Evolutionary conservation across 1,140 invertebrate species (phyloP), one percentile per base, ranked within the genome.

Genomic region (Zaprionus tsacasi): DNA sequence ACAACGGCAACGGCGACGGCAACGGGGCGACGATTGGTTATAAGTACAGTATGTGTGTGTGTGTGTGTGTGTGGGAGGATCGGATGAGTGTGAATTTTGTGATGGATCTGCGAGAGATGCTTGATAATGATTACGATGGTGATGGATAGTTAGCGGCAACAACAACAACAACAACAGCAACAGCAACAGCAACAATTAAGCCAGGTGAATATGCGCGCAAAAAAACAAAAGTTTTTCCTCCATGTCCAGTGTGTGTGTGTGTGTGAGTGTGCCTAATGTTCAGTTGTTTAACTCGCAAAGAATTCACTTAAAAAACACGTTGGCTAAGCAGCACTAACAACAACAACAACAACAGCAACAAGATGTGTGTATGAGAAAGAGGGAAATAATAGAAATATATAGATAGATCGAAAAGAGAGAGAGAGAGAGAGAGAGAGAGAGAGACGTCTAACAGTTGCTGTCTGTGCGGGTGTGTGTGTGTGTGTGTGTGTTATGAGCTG

Each of bases 261-360:
- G 66, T 30, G 27, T 54, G 57, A 33, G 15, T 50, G 55, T 54
- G 40, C 25, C 52, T 30, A 27, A 35, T 66, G 27, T 11, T 38
- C 50, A 8, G 40, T 45, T 7, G 45, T 54, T 66, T 61, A 43
- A 8, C 45, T 21, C 3, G 7, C 10, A 48, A 48, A 12, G 8
- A 21, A 25, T 50, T 21, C 2, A 45, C 13, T 45, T 45, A 4
- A 15, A 48, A 17, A 48, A 6, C 13, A 48, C 45, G 45, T 52
- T 45, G 45, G 13, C 66, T 43, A 67, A 76, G 67, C 68, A 81
- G 81, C 67, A 77, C 65, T 65, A 79, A 69, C 66, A 69, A 60
- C 66, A 27, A 78, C 75, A 78, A 73, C 36, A 40, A 38, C 52
- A 73, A 68, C 36, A 21, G 33, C 52, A 68, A 73, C 52, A 25